Evolutionary conservation across 2,888 invertebrate species (phyloP).

Genomic region (Epiblema foenella): DNA sequence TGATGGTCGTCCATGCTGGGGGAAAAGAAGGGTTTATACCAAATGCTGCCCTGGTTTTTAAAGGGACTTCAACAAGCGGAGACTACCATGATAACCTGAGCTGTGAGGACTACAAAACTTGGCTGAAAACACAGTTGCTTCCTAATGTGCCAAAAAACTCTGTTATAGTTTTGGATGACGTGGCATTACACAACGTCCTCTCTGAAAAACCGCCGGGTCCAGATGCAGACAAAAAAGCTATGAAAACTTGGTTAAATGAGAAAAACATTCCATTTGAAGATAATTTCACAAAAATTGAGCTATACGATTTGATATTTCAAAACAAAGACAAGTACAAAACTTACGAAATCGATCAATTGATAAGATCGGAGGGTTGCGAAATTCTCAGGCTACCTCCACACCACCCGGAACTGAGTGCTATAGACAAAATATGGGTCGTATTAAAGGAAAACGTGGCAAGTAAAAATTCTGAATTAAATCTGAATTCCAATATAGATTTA

Average conservation of each 20-base stretch:
- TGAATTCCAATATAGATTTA: background rate
- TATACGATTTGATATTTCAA: background rate
- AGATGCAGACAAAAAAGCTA: background rate
- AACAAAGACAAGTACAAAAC: background rate
- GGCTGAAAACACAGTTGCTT: background rate
- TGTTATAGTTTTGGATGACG: background rate
- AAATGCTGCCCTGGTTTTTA: background rate
- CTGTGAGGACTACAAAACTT: background rate
- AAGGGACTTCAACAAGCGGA: slow-evolving; percentile 1
- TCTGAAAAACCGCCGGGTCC: background rate
- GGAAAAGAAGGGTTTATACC: background rate
- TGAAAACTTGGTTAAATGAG: background rate
- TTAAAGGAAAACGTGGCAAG: background rate
- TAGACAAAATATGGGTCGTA: background rate
- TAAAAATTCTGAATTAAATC: background rate
- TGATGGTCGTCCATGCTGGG: background rate
- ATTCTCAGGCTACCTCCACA: background rate
- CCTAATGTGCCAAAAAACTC: background rate
- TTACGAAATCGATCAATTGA: slow-evolving; percentile 1
- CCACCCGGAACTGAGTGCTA: slow-evolving; percentile 1
- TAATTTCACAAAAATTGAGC: background rate
- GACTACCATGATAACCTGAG: slow-evolving; percentile 1
- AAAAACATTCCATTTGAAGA: background rate
- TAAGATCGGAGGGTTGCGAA: slow-evolving; percentile 3
- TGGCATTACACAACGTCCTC: background rate